Evolutionary conservation across 2,113 vertebrate genomes (phyloP).

Genomic region (Carassius gibelio): DNA sequence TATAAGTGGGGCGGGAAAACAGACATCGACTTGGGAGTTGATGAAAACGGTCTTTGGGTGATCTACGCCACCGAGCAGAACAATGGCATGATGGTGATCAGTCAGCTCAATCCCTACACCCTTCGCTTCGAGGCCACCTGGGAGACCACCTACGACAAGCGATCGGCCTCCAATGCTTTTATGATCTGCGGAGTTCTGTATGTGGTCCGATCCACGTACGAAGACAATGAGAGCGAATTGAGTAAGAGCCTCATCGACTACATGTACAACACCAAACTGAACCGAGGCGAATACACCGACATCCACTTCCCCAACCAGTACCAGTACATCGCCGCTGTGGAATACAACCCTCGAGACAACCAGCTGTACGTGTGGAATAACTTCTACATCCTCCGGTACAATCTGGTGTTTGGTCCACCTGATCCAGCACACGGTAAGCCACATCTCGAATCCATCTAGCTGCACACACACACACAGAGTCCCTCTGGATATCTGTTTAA

Average conservation of each 20-base stretch:
- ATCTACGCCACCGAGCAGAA: conserved; percentile 90
- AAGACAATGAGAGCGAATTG: conserved; percentile 96
- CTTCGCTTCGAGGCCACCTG: conserved; percentile 97
- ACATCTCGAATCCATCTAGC: neutral
- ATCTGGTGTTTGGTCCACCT: conserved; percentile 93
- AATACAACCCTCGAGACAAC: conserved; percentile 99
- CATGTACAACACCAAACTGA: conserved; percentile 93
- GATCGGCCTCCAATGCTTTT: conserved; percentile 96
- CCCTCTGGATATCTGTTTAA: conserved; percentile 20
- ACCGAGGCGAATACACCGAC: conserved; percentile 89
- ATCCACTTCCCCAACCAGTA: conserved; percentile 98
- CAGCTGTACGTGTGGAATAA: conserved; percentile 99
- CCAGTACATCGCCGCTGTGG: conserved; percentile 97
- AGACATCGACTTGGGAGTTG: conserved; percentile 96
- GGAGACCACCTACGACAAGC: conserved; percentile 95
- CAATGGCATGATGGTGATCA: conserved; percentile 98
- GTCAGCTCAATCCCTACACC: conserved; percentile 97
- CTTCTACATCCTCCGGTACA: conserved; percentile 96
- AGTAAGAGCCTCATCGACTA: conserved; percentile 96
- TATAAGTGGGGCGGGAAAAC: conserved; percentile 99
- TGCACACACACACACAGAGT: neutral
- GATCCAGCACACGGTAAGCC: conserved; percentile 95
- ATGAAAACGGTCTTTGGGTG: conserved; percentile 92
- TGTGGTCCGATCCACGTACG: conserved; percentile 94
- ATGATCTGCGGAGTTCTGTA: conserved; percentile 98